Conservation (phyloP, 2,797 vertebrate genomes). For the Hoplostethus mediterraneus region DNA sequence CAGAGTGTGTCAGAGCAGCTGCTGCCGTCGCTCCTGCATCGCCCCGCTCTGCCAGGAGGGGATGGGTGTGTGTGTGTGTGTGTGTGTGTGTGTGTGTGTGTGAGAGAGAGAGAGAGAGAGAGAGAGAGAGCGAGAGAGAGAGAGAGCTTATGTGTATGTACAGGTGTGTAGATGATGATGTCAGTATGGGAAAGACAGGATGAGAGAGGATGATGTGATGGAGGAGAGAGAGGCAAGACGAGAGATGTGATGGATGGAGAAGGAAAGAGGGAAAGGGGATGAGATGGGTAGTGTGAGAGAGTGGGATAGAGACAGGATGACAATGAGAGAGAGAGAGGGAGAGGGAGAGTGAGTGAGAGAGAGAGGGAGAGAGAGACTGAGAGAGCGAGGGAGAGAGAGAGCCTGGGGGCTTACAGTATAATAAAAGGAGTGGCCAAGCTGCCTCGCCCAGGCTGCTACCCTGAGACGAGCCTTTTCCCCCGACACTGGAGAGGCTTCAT, state of each 20-base stretch:
- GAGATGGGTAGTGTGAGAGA: neutral
- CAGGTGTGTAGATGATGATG: slow-evolving; percentile 31
- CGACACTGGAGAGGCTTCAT: slow-evolving; percentile 40
- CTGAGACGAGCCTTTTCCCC: slow-evolving; percentile 54
- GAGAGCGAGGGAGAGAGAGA: no score
- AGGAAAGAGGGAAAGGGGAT: neutral
- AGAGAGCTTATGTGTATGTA: slow-evolving; percentile 13
- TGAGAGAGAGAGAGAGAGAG: neutral
- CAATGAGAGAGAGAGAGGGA: slow-evolving; percentile 27
- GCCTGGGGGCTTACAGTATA: slow-evolving; percentile 46
- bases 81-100: slow-evolving; percentile 13
- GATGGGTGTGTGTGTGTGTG: slow-evolving; percentile 41
- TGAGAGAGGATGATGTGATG: neutral
- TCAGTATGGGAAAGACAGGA: neutral
- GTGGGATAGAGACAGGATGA: slow-evolving; percentile 32
- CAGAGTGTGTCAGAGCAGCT: slow-evolving; percentile 67
- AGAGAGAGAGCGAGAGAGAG: neutral
- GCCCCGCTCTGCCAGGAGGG: slow-evolving; percentile 65
- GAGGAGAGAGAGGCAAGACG: neutral
- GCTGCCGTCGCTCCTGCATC: slow-evolving; percentile 66
- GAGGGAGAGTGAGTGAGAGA: neutral
- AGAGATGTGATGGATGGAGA: neutral
- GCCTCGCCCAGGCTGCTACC: slow-evolving; percentile 19
- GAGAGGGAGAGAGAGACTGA: no score
- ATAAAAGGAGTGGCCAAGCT: slow-evolving; percentile 66